Conservation (phyloP, 2,113 vertebrate species). For the Prionailurus bengalensis region DNA sequence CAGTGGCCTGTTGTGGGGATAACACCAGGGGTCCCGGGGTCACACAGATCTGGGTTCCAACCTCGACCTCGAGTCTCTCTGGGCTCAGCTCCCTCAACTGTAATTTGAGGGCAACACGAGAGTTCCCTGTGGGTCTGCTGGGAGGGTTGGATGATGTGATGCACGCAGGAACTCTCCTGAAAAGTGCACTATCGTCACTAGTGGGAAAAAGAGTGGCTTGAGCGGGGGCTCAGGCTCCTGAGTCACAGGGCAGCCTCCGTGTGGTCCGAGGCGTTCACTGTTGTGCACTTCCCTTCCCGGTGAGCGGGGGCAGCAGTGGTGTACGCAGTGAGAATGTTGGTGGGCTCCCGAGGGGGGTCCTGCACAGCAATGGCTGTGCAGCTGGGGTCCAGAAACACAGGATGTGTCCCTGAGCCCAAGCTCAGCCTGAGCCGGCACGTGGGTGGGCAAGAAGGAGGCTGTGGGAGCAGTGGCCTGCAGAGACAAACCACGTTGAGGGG, state of each 20-base stretch:
- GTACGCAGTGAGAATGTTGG: fast-evolving
- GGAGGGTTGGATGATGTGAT: neutral
- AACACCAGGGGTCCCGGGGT: neutral
- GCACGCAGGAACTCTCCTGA: neutral
- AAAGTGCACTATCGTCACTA: neutral
- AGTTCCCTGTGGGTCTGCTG: neutral
- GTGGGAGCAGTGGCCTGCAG: fast-evolving
- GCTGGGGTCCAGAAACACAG: neutral
- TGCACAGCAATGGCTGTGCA: neutral
- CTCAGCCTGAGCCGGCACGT: fast-evolving
- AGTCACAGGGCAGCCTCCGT: neutral
- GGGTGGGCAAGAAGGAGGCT: neutral
- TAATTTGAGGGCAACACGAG: neutral
- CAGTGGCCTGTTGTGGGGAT: too few species aligned
- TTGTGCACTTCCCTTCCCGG: neutral
- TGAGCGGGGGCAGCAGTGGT: neutral
- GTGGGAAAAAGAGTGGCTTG: neutral
- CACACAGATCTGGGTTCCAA: neutral
- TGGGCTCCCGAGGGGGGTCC: neutral
- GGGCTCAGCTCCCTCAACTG: neutral
- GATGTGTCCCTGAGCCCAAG: neutral
- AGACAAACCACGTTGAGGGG: too few species aligned
- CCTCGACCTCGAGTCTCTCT: neutral
- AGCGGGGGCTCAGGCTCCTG: neutral
- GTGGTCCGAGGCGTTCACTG: neutral